Evolutionary conservation across 2,797 vertebrate genomes (phyloP), one percentile per base, ranked within the genome.

Genomic region (Pseudochaenichthys georgianus): DNA sequence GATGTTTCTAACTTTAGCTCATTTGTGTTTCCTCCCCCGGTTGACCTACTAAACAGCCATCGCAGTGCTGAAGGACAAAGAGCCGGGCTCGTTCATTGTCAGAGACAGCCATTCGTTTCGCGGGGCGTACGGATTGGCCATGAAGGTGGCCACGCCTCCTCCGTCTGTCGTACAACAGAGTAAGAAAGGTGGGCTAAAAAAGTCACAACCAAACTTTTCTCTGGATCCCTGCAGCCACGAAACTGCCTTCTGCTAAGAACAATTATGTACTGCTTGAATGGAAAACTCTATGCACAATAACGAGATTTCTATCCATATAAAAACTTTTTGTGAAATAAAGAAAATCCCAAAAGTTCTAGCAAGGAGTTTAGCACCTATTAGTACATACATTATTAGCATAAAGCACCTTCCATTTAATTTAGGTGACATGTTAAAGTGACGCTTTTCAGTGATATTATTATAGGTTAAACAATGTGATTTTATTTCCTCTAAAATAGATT

Each of bases 31-130:
- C 52, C 72, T 28, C 48, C 45, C 38, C 59, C 21, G 75, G 78
- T 45, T 75, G 65, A 87, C 69, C 16, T 79, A 19, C 55, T 57
- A 54, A 47, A 9, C 77, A 99, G 98, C 98, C 73, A 98, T 99
- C 13, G 82, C 95, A 0, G 90, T 98, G 88, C 90, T 99, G 42
- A 99, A 98, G 89, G 97, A 99, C 91, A 97, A 96, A 87, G 96
- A 99, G 54, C 97, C 98, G 0, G 98, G 98, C 0, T 96, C 96
- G 0, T 99, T 99, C 92, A 92, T 99, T 10, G 96, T 99, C 80
- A 94, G 97, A 73, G 97, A 99, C 94, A 99, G 98, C 75, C 97
- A 99, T 85, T 99, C 98, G 1, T 99, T 99, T 82, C 94, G 96
- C 0, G 98, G 98, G 15, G 98, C 98, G 16, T 99, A 99, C 0